These are phyloP conservation scores for Dryocosmus kuriphilus DNA, from an alignment of 2,888 invertebrate species.

Conservation along the genomic window DNA sequence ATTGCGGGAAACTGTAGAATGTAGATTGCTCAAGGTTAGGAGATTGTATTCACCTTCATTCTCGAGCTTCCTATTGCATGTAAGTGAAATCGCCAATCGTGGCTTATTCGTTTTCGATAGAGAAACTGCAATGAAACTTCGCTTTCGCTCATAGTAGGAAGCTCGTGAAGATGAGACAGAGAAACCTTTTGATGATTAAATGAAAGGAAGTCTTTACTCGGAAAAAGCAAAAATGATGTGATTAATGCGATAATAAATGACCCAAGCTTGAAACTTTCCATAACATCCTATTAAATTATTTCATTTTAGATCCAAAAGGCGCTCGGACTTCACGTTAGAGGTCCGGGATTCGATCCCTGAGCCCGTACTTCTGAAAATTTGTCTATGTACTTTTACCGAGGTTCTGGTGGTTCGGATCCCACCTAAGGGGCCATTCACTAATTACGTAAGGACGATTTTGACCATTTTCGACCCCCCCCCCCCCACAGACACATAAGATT, in stretches of 20 bases:
- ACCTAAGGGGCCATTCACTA: too few relatives aligned
- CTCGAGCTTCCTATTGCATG: slow-evolving; percentile 23
- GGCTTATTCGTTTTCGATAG: slow-evolving; percentile 33
- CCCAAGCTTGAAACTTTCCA: background rate
- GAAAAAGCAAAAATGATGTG: slow-evolving; percentile 7
- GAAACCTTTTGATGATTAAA: background rate
- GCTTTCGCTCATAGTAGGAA: slow-evolving; percentile 19
- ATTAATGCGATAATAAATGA: slow-evolving; percentile 19
- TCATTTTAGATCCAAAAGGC: background rate
- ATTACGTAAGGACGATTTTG: too few relatives aligned
- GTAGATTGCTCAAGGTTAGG: background rate
- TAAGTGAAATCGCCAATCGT: slow-evolving; percentile 16
- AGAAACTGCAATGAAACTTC: slow-evolving; percentile 37
- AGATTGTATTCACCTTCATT: slow-evolving; percentile 24
- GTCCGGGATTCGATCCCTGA: too few relatives aligned
- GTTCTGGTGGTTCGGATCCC: too few relatives aligned
- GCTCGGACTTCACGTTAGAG: too few relatives aligned
- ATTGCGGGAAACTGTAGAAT: slow-evolving; percentile 7
- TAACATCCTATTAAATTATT: background rate
- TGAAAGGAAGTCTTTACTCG: background rate
- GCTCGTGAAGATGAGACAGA: slow-evolving; percentile 13
- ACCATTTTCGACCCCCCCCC: too few relatives aligned
- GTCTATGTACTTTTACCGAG: too few relatives aligned
- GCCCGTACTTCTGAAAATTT: too few relatives aligned
- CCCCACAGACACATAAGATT: too few relatives aligned